Evolutionary conservation across 1,140 invertebrate genomes (phyloP).

Genomic region (Caenorhabditis elegans): DNA sequence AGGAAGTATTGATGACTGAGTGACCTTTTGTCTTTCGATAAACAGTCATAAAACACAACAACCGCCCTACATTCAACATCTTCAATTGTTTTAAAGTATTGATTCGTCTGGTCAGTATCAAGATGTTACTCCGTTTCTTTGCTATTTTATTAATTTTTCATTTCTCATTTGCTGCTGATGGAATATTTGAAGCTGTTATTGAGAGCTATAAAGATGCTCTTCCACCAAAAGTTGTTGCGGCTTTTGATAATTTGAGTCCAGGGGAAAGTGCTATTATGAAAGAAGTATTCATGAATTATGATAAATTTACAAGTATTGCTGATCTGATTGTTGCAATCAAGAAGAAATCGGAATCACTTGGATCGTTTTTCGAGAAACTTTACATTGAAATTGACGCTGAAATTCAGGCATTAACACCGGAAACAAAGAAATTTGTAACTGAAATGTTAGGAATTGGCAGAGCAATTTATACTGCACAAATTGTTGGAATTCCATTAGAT

Average conservation of each 20-base stretch:
- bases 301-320: conserved; percentile 21
- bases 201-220: conserved; percentile 27
- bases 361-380: neutral
- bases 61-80: neutral
- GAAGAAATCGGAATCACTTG: neutral
- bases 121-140: neutral
- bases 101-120: neutral
- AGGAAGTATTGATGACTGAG: neutral
- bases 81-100: neutral
- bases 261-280: conserved; percentile 21
- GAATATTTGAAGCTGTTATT: conserved; percentile 17
- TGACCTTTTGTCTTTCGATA: neutral
- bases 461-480: conserved; percentile 2
- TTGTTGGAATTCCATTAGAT: neutral
- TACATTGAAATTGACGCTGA: conserved; percentile 23
- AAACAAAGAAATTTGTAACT: conserved; percentile 15
- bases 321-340: conserved; percentile 15
- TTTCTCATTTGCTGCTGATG: neutral
- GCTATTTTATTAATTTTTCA: neutral
- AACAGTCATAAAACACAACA: neutral
- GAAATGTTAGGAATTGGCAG: neutral
- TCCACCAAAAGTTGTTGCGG: neutral
- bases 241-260: conserved; percentile 14
- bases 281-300: conserved; percentile 21
- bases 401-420: conserved; percentile 10